These are phyloP conservation scores for Seladonia tumulorum DNA, from an alignment of 2,888 invertebrate genomes.

Conservation along the genomic window DNA sequence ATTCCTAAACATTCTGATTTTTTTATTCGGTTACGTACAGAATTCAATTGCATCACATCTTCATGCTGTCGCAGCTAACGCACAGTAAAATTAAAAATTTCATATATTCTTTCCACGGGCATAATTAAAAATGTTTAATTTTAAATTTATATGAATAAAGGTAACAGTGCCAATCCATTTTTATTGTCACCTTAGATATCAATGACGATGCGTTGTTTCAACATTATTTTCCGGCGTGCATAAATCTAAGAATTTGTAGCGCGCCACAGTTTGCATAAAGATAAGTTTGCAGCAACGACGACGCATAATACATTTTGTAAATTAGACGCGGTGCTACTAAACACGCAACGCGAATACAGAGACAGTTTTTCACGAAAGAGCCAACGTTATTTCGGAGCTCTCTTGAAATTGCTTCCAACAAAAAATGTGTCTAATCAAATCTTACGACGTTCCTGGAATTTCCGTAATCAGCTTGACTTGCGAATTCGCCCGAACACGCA, in stretches of 20 bases:
- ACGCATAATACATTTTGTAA: not conserved
- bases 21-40: not conserved
- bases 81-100: not conserved
- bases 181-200: not conserved
- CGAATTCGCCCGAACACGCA: not conserved
- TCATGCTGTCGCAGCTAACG: too few relatives aligned
- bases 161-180: not conserved
- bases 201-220: not conserved
- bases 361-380: not conserved
- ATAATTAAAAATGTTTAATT: not conserved
- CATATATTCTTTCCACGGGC: not conserved
- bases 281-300: not conserved
- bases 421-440: slow-evolving; percentile 3
- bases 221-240: not conserved
- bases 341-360: not conserved
- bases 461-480: not conserved
- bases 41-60: not conserved
- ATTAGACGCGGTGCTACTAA: not conserved
- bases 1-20: not conserved
- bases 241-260: not conserved
- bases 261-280: not conserved
- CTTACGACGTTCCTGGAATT: not conserved
- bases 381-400: not conserved
- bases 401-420: not conserved
- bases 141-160: too few relatives aligned